Evolutionary conservation across 2,888 invertebrate species (phyloP), one percentile per base, ranked within the genome.

Genomic region (Heliconius charithonia): DNA sequence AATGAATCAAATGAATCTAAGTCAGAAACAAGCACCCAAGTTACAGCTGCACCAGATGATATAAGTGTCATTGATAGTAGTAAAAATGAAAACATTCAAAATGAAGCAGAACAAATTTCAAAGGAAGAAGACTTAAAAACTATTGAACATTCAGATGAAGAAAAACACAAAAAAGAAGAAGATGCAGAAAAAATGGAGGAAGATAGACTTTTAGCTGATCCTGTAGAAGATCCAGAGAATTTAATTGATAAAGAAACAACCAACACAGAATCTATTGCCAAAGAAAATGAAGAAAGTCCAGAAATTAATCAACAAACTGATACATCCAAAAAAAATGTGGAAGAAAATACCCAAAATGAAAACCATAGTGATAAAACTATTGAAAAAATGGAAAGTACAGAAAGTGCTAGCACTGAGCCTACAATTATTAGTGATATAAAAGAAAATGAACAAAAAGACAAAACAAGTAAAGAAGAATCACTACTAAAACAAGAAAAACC

Each of bases 181-280:
- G 56, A 83, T 12, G 76, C 71, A 76, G 83, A 83, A 69, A 80
- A 82, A 75, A 79, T 80, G 66, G 81, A 82, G 71, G 85, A 85
- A 82, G 82, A 81, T 72, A 75, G 41, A 71, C 82, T 75, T 70
- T 79, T 83, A 71, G 81, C 77, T 72, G 81, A 81, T 74, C 76
- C 81, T 56, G 63, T 83, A 41, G 81, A 82, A 59, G 78, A 80
- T 51, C 70, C 56, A 9, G 71, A 76, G 2, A 51, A 41, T 25
- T 25, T 51, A 32, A 27, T 67, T 62, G 19, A 76, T 29, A 81
- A 65, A 62, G 77, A 77, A 27, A 56, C 32, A 78, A 19, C 37
- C 72, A 69, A 78, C 78, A 71, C 78, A 65, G 56, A 74, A 27
- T 37, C 63, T 27, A 22, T 25, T 41, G 4, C 62, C 45, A 74